These are phyloP conservation scores for Acanthosepion esculentum DNA, from an alignment of 2,888 invertebrate genomes.

Conservation along the genomic window DNA sequence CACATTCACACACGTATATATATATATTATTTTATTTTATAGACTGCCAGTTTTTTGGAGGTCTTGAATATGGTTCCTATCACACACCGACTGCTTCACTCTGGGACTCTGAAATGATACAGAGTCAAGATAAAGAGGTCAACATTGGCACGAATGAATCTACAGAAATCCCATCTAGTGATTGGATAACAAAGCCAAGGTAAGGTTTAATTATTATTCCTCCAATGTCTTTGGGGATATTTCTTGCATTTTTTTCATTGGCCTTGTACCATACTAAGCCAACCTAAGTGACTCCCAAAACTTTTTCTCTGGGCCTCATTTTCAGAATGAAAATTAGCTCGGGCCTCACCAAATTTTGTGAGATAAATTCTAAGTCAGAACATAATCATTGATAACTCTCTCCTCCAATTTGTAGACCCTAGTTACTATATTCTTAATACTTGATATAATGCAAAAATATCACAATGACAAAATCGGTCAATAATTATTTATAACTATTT, in stretches of 20 bases:
- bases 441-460: no score
- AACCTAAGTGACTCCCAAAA: no score
- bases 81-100: neutral
- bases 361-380: no score
- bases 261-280: neutral
- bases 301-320: no score
- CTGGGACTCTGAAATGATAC: neutral
- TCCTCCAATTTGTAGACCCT: no score
- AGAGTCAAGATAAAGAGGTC: neutral
- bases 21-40: neutral
- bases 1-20: no score
- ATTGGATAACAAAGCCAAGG: neutral
- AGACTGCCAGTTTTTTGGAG: neutral
- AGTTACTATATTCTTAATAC: no score
- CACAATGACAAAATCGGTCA: no score
- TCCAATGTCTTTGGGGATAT: neutral
- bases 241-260: neutral
- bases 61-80: conserved; percentile 10
- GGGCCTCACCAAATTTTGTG: no score
- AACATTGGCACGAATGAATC: neutral
- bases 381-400: no score
- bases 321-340: no score
- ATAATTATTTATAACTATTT: no score
- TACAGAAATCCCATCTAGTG: neutral
- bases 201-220: neutral